These are phyloP conservation scores for Colletes gigas DNA, from an alignment of 1,140 invertebrate species.

Conservation along the genomic window DNA sequence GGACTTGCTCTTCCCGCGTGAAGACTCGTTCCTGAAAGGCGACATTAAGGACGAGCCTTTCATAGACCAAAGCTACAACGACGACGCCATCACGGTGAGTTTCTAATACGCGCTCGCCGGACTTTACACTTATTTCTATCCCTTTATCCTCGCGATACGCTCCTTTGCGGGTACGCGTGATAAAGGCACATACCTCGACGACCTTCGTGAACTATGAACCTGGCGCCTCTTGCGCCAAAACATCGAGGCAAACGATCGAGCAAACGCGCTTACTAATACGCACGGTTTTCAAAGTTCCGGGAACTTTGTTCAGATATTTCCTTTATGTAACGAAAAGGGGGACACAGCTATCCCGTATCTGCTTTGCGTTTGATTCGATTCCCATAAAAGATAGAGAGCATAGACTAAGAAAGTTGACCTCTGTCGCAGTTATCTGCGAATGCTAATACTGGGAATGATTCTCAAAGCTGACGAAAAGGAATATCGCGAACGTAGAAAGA, in stretches of 20 bases:
- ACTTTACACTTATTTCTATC: too few relatives aligned
- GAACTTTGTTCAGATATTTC: background rate
- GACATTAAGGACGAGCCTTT: slow-evolving; percentile 68
- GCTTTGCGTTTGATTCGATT: too few relatives aligned
- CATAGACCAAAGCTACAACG: slow-evolving; percentile 58
- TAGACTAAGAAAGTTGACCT: background rate
- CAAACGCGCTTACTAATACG: background rate
- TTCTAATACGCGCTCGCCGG: background rate
- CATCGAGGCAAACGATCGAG: background rate
- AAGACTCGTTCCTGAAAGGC: slow-evolving; percentile 66
- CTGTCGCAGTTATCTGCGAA: background rate
- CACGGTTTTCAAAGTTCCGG: background rate
- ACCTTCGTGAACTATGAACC: background rate
- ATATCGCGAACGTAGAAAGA: background rate
- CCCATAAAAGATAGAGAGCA: too few relatives aligned
- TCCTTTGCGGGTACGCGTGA: too few relatives aligned
- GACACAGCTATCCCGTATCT: background rate
- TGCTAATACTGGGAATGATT: slow-evolving; percentile 24
- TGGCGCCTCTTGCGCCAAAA: background rate
- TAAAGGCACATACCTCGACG: background rate
- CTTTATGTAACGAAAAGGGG: slow-evolving; percentile 4
- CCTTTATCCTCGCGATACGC: too few relatives aligned
- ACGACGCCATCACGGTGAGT: slow-evolving; percentile 68
- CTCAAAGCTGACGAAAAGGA: slow-evolving; percentile 4
- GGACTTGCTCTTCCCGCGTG: slow-evolving; percentile 67